These are phyloP conservation scores for Pilophorus perplexus DNA, from an alignment of 2,888 invertebrate species.

Conservation along the genomic window DNA sequence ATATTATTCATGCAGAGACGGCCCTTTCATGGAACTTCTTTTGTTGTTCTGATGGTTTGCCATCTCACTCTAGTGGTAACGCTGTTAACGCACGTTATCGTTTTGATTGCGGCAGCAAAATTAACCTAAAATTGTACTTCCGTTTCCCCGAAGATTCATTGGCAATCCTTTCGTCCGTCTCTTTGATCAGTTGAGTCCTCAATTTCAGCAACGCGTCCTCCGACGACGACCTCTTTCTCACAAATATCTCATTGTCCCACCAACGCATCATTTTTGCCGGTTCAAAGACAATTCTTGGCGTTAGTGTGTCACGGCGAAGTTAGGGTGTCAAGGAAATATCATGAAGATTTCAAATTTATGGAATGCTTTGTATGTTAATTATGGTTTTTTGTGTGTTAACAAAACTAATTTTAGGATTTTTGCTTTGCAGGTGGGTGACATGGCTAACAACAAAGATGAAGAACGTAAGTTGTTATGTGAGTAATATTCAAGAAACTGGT, in stretches of 20 bases:
- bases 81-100: no score
- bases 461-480: background rate
- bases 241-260: constrained; percentile 32
- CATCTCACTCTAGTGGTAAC: no score
- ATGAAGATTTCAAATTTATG: no score
- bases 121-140: constrained; percentile 23
- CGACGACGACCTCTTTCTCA: constrained; percentile 4
- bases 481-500: no score
- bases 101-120: no score
- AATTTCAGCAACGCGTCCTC: constrained; percentile 16
- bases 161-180: background rate
- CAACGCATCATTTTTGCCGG: constrained; percentile 17
- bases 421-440: background rate
- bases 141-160: constrained; percentile 1
- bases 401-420: background rate
- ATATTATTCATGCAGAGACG: no score
- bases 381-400: background rate
- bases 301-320: background rate
- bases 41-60: no score
- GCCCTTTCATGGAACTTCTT: no score
- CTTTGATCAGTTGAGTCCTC: constrained; percentile 12
- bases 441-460: background rate
- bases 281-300: no score
- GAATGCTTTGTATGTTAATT: background rate
- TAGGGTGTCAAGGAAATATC: background rate